Evolutionary conservation across 2,113 vertebrate genomes (phyloP).

Genomic region (Hippoglossus stenolepis): DNA sequence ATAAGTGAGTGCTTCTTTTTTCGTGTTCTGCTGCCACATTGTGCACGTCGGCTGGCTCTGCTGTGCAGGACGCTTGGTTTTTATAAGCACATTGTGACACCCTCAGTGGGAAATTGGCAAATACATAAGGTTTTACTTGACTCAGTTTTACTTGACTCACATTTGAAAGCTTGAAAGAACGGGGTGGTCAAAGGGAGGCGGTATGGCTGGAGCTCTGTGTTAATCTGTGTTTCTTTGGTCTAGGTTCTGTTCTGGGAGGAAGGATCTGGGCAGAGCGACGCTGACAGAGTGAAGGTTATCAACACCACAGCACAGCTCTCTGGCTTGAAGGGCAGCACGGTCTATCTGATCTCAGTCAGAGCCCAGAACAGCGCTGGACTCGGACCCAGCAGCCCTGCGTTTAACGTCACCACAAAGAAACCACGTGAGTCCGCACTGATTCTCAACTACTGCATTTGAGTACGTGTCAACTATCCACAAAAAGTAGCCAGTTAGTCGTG

Average conservation of each 20-base stretch:
- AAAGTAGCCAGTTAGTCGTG: too few species aligned
- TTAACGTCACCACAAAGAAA: conserved; percentile 92
- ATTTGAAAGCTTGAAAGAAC: neutral
- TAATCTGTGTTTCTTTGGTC: conserved; percentile 40
- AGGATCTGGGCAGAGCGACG: conserved; percentile 84
- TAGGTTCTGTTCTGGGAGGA: conserved; percentile 91
- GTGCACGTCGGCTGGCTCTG: neutral
- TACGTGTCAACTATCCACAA: too few species aligned
- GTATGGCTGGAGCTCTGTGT: neutral
- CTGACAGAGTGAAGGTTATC: conserved; percentile 81
- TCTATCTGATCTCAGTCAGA: conserved; percentile 88
- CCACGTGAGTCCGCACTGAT: conserved; percentile 84
- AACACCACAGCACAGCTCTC: conserved; percentile 84
- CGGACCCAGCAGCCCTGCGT: conserved; percentile 84
- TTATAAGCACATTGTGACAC: neutral
- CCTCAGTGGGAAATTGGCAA: neutral
- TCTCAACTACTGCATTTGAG: neutral
- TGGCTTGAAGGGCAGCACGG: conserved; percentile 85
- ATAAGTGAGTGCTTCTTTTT: too few species aligned
- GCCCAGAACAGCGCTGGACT: conserved; percentile 90
- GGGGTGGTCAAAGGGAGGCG: neutral
- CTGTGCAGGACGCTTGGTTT: neutral
- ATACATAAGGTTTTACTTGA: conserved; percentile 13
- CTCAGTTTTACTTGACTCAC: neutral
- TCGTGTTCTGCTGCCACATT: neutral